phyloP scores from a whole-genome alignment of 2,888 invertebrate genomes.

The Drosophila picticornis region DNA sequence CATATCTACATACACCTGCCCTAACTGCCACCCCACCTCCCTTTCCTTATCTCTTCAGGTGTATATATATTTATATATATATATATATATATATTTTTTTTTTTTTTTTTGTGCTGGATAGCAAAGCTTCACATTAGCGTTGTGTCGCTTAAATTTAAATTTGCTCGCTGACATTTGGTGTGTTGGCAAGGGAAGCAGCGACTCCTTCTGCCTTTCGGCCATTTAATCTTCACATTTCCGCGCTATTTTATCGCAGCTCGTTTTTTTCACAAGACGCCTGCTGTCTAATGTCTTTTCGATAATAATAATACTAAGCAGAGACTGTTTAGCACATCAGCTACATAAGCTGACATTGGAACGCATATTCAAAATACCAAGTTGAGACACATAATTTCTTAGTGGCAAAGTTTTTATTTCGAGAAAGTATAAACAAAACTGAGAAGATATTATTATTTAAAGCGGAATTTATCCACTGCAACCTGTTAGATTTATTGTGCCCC shows the following conservation, averaged over 20 bases:
- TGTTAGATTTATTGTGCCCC: neutral
- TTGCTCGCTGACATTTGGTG: conserved; percentile 65
- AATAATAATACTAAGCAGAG: conserved; percentile 48
- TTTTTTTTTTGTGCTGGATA: conserved; percentile 19
- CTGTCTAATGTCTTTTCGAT: conserved; percentile 68
- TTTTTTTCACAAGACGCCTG: conserved; percentile 34
- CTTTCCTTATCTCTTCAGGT: neutral
- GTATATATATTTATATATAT: neutral
- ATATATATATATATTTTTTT: neutral
- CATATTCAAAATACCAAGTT: neutral
- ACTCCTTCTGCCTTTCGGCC: conserved; percentile 27
- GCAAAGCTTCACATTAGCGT: conserved; percentile 60
- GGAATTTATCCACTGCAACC: neutral
- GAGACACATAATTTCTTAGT: neutral
- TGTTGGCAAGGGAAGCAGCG: conserved; percentile 33
- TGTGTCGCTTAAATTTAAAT: conserved; percentile 76
- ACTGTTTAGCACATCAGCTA: conserved; percentile 11
- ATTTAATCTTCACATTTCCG: conserved; percentile 51
- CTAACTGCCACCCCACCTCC: neutral
- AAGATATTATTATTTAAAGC: neutral
- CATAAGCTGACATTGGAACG: neutral
- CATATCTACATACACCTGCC: conserved; percentile 49
- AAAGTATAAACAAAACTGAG: neutral
- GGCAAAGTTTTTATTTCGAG: neutral
- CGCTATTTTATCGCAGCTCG: conserved; percentile 48